phyloP scores from a whole-genome alignment of 2,888 invertebrate genomes.

The Pandemis heparana region DNA sequence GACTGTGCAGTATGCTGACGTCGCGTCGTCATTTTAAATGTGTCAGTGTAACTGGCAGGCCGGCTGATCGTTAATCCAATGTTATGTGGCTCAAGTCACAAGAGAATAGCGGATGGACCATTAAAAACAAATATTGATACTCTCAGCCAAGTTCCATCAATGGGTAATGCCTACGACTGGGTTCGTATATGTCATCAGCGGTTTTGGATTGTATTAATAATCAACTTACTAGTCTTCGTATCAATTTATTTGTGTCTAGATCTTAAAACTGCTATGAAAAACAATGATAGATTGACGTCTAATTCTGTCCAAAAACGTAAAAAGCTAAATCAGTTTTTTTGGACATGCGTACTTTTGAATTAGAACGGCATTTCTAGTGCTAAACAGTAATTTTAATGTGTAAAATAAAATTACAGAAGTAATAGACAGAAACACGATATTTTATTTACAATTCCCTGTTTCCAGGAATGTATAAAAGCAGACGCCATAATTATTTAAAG shows the following conservation, averaged over 20 bases:
- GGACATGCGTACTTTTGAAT: no score
- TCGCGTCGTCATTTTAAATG: conserved; percentile 11
- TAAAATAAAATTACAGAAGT: no score
- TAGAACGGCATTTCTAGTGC: no score
- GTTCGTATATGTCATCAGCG: no score
- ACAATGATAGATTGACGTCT: no score
- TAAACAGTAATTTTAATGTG: no score
- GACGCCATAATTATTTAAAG: not conserved
- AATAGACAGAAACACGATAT: not conserved
- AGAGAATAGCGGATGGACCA: not conserved
- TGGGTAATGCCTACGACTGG: not conserved
- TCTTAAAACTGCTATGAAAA: no score
- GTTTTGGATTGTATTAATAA: no score
- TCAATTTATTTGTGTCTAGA: no score
- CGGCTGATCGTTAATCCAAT: conserved; percentile 5
- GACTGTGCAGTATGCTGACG: not conserved
- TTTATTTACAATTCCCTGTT: not conserved
- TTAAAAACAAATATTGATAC: not conserved
- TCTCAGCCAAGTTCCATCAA: not conserved
- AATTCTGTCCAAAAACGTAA: no score
- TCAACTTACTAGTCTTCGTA: no score
- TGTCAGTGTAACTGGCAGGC: conserved; percentile 17
- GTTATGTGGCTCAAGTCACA: conserved; percentile 2
- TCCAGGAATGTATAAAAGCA: not conserved
- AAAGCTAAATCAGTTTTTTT: no score